A percentile compares a stretch with the other conserved stretches of the same genome.
Conservation (phyloP, 2,888 invertebrate genomes). For the Diadromus collaris region DNA sequence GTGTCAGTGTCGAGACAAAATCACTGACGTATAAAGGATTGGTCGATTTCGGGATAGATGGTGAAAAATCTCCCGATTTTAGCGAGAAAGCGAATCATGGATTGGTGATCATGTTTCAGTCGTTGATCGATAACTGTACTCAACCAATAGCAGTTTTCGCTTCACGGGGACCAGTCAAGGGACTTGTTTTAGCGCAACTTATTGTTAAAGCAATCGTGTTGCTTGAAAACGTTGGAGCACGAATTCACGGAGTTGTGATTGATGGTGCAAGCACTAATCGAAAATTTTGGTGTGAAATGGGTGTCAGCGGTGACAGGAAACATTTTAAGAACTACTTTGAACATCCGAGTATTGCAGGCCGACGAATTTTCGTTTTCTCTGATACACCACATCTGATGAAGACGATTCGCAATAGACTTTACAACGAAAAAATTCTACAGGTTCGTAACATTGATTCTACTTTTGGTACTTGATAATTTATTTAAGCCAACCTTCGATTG, state of each 20-base stretch:
- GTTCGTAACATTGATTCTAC: slow-evolving; percentile 24
- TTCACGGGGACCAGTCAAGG: slow-evolving; percentile 55
- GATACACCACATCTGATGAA: slow-evolving; percentile 63
- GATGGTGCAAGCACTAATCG: slow-evolving; percentile 64
- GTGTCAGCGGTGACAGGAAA: slow-evolving; percentile 47
- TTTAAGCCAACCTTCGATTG: not conserved
- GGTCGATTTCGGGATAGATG: slow-evolving; percentile 56
- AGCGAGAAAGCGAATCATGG: slow-evolving; percentile 31
- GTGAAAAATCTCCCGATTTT: slow-evolving; percentile 43
- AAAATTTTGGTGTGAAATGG: slow-evolving; percentile 61
- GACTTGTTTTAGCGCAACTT: slow-evolving; percentile 49
- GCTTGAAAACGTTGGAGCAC: slow-evolving; percentile 59
- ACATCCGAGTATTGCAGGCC: slow-evolving; percentile 54
- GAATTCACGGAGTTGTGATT: slow-evolving; percentile 61
- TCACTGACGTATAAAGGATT: slow-evolving; percentile 53
- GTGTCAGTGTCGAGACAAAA: slow-evolving; percentile 51
- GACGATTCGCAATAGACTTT: slow-evolving; percentile 55
- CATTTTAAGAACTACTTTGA: slow-evolving; percentile 51
- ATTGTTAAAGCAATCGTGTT: slow-evolving; percentile 58
- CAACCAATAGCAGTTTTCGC: slow-evolving; percentile 62
- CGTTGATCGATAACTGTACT: slow-evolving; percentile 10
- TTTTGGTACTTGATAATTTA: not conserved
- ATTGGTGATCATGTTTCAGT: slow-evolving; percentile 25
- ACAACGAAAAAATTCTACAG: slow-evolving; percentile 43
- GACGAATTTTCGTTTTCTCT: slow-evolving; percentile 62